Evolutionary conservation across 2,888 invertebrate species (phyloP).

Genomic region (Phaedon cochleariae): DNA sequence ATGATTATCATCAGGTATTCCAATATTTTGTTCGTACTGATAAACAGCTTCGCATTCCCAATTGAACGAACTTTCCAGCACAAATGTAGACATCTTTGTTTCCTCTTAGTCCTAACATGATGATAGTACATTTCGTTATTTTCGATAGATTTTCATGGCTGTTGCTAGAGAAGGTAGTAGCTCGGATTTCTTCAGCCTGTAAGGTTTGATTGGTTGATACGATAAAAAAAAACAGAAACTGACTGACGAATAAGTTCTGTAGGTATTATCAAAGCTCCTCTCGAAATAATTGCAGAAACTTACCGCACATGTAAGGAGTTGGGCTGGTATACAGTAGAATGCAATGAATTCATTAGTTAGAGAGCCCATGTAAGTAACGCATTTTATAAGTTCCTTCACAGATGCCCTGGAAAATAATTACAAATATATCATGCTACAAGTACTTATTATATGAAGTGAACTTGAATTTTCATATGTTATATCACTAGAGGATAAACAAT

Average conservation of each 20-base stretch:
- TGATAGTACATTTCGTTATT: neutral
- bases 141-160: neutral
- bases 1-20: neutral
- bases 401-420: neutral
- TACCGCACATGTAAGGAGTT: slow-evolving; percentile 4
- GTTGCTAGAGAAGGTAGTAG: neutral
- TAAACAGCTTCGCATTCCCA: slow-evolving; percentile 7
- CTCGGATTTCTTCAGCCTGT: neutral
- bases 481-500: no score
- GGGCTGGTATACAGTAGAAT: slow-evolving; percentile 10
- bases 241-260: no score
- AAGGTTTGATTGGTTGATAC: no score
- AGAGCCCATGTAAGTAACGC: neutral
- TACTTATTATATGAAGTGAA: neutral
- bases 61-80: neutral
- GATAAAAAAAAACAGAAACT: no score
- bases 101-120: neutral
- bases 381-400: neutral
- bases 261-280: no score
- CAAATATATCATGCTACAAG: neutral
- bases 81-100: neutral
- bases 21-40: neutral
- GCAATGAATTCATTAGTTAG: slow-evolving; percentile 1
- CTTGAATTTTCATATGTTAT: neutral
- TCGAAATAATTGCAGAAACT: no score